phyloP scores from a whole-genome alignment of 2,888 invertebrate species.

The Drosophila falleni region DNA sequence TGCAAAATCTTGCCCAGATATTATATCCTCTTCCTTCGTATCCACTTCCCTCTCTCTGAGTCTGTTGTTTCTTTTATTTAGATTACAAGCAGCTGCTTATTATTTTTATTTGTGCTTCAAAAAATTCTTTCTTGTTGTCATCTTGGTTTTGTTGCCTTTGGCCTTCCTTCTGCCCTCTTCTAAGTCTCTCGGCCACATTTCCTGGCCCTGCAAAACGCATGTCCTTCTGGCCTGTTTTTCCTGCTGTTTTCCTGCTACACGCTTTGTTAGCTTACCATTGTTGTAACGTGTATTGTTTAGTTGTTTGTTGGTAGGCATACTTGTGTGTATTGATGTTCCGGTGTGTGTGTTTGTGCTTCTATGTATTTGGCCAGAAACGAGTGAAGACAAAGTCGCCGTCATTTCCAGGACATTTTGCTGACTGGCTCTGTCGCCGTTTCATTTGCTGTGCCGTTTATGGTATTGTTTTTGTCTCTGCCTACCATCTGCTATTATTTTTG shows the following conservation, averaged over 20 bases:
- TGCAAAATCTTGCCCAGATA: conserved; percentile 26
- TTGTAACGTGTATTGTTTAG: conserved; percentile 56
- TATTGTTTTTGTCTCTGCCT: conserved; percentile 44
- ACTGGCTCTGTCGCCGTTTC: conserved; percentile 53
- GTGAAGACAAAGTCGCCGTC: conserved; percentile 62
- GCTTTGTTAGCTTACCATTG: conserved; percentile 59
- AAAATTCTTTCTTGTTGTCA: conserved; percentile 36
- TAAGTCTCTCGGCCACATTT: conserved; percentile 19
- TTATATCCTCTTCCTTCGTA: neutral
- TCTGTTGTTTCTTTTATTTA: conserved; percentile 27
- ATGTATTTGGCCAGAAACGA: conserved; percentile 51
- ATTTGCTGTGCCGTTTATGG: conserved; percentile 69
- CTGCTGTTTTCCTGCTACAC: conserved; percentile 62
- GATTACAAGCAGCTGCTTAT: conserved; percentile 59
- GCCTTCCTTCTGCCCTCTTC: neutral
- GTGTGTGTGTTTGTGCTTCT: conserved; percentile 18
- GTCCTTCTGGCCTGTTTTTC: conserved; percentile 57
- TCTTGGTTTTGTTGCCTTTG: conserved; percentile 12
- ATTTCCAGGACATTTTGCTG: conserved; percentile 69
- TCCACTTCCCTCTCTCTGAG: conserved; percentile 6
- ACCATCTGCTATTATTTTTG: conserved; percentile 18
- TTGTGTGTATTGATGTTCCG: conserved; percentile 29
- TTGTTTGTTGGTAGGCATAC: conserved; percentile 31
- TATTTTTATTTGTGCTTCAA: conserved; percentile 46
- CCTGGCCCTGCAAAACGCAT: conserved; percentile 47